Conservation (phyloP, 2,888 invertebrate species). For the Allacma fusca region DNA sequence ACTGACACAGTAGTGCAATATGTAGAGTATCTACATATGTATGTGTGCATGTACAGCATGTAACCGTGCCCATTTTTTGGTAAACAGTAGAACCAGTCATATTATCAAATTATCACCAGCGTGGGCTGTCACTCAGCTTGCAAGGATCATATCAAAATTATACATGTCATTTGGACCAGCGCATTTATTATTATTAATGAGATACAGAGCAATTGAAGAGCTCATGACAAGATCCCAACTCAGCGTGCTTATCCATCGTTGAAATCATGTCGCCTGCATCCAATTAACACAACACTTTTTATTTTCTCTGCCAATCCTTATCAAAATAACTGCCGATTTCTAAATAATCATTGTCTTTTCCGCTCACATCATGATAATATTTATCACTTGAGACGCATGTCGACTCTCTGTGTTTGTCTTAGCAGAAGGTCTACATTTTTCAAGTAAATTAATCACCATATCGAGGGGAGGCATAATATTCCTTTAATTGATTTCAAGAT, state of each 20-base stretch:
- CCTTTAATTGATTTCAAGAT: conserved; percentile 22
- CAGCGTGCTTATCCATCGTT: too few species aligned
- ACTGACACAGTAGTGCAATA: too few species aligned
- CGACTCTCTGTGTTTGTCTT: background rate
- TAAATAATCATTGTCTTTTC: conserved; percentile 5
- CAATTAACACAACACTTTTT: background rate
- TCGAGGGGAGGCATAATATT: background rate
- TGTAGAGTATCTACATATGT: too few species aligned
- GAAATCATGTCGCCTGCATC: background rate
- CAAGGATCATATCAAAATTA: background rate
- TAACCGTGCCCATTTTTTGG: too few species aligned
- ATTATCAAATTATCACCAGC: conserved; percentile 6
- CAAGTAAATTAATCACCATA: conserved; percentile 10
- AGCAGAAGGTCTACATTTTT: background rate
- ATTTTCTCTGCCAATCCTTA: conserved; percentile 16
- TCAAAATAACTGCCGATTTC: background rate
- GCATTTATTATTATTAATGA: background rate
- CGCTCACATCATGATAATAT: background rate
- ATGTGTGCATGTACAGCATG: too few species aligned
- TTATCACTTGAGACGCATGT: background rate
- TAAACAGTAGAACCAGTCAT: background rate
- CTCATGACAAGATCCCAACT: background rate
- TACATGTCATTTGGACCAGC: background rate
- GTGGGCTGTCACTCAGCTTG: background rate
- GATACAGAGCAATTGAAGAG: background rate